Conservation (phyloP, 2,888 invertebrate genomes). For the Caenorhabditis imperialis region DNA sequence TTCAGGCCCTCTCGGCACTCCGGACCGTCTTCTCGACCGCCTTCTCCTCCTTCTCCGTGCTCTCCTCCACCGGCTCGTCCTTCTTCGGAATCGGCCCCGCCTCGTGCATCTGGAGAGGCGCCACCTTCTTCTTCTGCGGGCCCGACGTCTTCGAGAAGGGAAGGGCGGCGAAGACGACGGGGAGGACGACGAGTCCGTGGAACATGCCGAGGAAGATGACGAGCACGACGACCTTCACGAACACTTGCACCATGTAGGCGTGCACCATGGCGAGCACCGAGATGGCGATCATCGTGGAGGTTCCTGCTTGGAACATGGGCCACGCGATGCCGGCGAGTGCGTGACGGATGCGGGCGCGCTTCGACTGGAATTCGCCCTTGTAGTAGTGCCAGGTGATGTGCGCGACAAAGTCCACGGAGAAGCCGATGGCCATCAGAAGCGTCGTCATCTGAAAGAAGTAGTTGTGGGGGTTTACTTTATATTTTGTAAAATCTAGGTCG, state of each 20-base stretch:
- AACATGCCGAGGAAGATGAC: conserved; percentile 74
- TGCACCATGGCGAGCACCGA: conserved; percentile 71
- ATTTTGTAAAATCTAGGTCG: conserved; percentile 3
- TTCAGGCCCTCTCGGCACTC: too few relatives aligned
- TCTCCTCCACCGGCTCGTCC: conserved; percentile 16
- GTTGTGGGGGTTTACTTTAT: conserved; percentile 10
- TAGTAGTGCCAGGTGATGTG: conserved; percentile 78
- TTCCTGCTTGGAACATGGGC: conserved; percentile 77
- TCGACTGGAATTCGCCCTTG: conserved; percentile 74
- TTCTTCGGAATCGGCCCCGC: conserved; percentile 48
- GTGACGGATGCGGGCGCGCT: conserved; percentile 72
- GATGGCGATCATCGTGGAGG: conserved; percentile 73
- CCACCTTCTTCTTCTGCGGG: conserved; percentile 44
- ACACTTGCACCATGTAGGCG: conserved; percentile 77
- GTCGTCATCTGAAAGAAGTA: conserved; percentile 64
- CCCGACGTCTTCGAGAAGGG: conserved; percentile 69
- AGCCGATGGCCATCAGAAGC: conserved; percentile 76
- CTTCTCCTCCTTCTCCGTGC: conserved; percentile 10
- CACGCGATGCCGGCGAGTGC: conserved; percentile 76
- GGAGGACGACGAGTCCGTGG: conserved; percentile 76
- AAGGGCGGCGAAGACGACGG: conserved; percentile 73
- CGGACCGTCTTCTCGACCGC: conserved; percentile 2
- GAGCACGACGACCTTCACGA: conserved; percentile 74
- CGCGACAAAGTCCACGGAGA: conserved; percentile 77
- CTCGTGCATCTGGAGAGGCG: conserved; percentile 30